These are phyloP conservation scores for Lucilia sericata DNA, from an alignment of 1,140 invertebrate species.

Conservation along the genomic window DNA sequence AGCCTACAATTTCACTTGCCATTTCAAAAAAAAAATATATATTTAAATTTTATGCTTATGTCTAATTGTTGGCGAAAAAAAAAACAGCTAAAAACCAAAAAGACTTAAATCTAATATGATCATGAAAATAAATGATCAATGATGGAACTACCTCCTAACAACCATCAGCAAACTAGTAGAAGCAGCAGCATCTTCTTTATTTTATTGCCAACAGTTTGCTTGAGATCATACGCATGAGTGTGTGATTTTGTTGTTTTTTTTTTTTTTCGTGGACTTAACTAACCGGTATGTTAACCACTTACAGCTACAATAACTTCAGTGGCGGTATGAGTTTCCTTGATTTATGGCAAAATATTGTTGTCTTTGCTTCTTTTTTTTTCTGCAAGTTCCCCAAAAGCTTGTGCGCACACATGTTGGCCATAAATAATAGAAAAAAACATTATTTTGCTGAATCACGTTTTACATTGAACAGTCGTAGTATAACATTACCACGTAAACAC, in stretches of 20 bases:
- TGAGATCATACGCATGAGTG: too few relatives aligned
- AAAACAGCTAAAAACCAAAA: neutral
- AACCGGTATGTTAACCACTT: neutral
- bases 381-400: neutral
- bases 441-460: neutral
- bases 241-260: too few relatives aligned
- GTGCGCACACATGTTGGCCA: neutral
- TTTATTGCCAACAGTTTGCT: neutral
- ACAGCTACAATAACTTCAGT: neutral
- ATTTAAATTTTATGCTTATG: neutral
- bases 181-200: neutral
- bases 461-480: neutral
- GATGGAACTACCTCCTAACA: neutral
- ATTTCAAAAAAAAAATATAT: neutral
- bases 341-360: neutral
- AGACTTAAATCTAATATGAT: neutral
- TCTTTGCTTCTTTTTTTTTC: neutral
- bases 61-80: neutral
- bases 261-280: too few relatives aligned
- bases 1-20: constrained; percentile 16
- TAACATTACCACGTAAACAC: neutral
- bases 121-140: neutral
- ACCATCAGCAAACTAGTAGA: neutral
- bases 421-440: neutral
- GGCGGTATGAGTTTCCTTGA: constrained; percentile 3